Percentiles rank a stretch among this genome's conserved stretches.
Conservation (phyloP, 1,140 invertebrate genomes). For the Muscidifurax raptorellus region DNA sequence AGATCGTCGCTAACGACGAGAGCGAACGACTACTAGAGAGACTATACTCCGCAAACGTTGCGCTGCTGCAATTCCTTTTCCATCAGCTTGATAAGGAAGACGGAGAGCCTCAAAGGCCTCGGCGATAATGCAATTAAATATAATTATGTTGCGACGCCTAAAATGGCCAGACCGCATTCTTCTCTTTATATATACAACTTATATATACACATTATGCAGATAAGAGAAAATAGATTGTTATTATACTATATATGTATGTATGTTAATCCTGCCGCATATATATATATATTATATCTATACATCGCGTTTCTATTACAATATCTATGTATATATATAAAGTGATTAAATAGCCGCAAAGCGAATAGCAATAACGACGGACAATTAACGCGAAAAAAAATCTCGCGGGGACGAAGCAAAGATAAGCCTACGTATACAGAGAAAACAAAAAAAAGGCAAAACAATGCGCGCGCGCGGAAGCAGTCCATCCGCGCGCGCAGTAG, state of each 20-base stretch:
- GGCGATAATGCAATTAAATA: conserved; percentile 43
- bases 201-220: too few relatives aligned
- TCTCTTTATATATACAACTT: too few relatives aligned
- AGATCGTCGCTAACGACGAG: conserved; percentile 31
- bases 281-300: too few relatives aligned
- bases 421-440: not conserved
- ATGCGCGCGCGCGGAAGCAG: not conserved
- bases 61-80: conserved; percentile 15
- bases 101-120: not conserved
- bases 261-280: too few relatives aligned
- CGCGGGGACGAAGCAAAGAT: not conserved
- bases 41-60: not conserved
- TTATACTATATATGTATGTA: too few relatives aligned
- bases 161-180: conserved; percentile 17
- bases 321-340: too few relatives aligned
- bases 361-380: too few relatives aligned
- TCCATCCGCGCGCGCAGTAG: not conserved
- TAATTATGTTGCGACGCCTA: conserved; percentile 21
- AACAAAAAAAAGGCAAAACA: not conserved
- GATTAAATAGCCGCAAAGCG: too few relatives aligned
- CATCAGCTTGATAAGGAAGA: conserved; percentile 28
- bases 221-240: too few relatives aligned
- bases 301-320: too few relatives aligned
- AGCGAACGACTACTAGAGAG: not conserved
- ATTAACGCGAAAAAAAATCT: not conserved